These are phyloP conservation scores for Poeciliopsis paucimaculata DNA, from an alignment of 2,797 vertebrate genomes.

Conservation along the genomic window DNA sequence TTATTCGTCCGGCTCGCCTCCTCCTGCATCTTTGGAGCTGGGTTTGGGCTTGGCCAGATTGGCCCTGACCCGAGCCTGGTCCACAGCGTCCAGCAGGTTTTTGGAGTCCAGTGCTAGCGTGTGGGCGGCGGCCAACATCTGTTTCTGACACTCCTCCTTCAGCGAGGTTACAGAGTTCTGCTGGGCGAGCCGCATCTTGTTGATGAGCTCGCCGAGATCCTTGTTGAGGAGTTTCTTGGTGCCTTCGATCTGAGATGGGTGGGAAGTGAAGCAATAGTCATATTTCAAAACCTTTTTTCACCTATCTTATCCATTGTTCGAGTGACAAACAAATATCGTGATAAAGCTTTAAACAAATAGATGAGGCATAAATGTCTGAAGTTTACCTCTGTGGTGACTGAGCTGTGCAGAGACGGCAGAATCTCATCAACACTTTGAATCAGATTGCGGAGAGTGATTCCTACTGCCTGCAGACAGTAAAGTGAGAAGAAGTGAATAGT, in stretches of 20 bases:
- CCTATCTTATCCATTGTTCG: neutral
- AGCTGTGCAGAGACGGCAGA: constrained; percentile 84
- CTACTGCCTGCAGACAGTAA: constrained; percentile 79
- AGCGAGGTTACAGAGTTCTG: constrained; percentile 88
- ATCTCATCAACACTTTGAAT: constrained; percentile 90
- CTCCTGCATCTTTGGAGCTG: neutral
- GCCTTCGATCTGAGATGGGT: constrained; percentile 84
- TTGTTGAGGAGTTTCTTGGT: constrained; percentile 93
- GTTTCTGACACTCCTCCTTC: constrained; percentile 87
- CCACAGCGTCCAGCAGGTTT: constrained; percentile 90
- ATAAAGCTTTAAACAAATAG: too few species aligned
- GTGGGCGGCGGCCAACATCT: constrained; percentile 91
- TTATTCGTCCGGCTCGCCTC: constrained; percentile 1
- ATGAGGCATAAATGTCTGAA: neutral
- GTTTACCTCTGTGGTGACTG: constrained; percentile 88
- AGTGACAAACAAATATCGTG: neutral
- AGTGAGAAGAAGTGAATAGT: neutral
- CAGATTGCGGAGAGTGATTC: constrained; percentile 86
- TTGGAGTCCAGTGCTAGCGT: constrained; percentile 90
- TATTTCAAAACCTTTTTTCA: neutral
- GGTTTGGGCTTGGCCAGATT: constrained; percentile 79
- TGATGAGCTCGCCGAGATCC: constrained; percentile 88
- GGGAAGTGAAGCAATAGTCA: neutral
- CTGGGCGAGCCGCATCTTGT: constrained; percentile 91
- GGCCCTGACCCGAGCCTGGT: constrained; percentile 87